Percentiles rank a stretch among this genome's conserved stretches.
Conservation (phyloP, 2,113 vertebrate genomes). For the Stigmatopora nigra region DNA sequence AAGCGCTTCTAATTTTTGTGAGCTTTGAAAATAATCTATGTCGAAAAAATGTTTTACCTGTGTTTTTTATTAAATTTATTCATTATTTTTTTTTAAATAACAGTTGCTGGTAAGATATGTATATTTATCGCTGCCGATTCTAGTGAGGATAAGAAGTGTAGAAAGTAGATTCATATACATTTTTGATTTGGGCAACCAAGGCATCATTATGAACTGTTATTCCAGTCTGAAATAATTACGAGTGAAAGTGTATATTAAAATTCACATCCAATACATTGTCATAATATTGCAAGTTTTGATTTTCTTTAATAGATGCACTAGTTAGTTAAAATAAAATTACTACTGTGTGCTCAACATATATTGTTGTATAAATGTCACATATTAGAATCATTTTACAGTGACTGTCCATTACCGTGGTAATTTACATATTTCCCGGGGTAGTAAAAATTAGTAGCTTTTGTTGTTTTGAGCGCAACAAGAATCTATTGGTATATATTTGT, state of each 20-base stretch:
- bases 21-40: neutral
- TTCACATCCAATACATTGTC: neutral
- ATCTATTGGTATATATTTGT: neutral
- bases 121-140: neutral
- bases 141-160: neutral
- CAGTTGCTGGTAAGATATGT: neutral
- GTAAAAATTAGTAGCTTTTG: no score
- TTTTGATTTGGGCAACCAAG: no score
- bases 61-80: neutral
- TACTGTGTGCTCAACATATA: no score
- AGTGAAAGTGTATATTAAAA: neutral
- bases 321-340: neutral
- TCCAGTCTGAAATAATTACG: neutral
- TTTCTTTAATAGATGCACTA: neutral
- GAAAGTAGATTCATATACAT: neutral
- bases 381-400: no score
- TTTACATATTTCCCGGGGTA: no score
- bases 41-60: neutral
- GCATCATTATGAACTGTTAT: neutral
- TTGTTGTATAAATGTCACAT: no score
- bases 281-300: neutral
- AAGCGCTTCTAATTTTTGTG: no score
- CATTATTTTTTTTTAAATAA: neutral
- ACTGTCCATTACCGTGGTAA: no score
- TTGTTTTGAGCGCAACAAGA: no score